A percentile compares a stretch with the other conserved stretches of the same genome.
Evolutionary conservation across 2,888 invertebrate species (phyloP).

Genomic region (Caenorhabditis macrosperma): DNA sequence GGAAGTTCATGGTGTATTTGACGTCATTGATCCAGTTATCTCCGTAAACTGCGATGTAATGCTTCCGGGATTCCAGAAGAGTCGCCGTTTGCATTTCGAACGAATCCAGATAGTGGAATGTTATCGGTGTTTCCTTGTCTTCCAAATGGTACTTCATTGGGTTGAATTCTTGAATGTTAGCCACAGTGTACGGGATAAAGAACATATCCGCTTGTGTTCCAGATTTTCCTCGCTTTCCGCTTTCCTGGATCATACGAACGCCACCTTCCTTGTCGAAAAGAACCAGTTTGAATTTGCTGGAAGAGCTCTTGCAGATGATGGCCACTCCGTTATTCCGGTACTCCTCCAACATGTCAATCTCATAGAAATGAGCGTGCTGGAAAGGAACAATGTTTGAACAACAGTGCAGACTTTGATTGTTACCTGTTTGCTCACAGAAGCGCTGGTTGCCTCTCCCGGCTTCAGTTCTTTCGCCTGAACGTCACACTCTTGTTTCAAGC

Average conservation of each 20-base stretch:
- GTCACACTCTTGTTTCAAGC: conserved; percentile 65
- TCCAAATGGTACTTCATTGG: conserved; percentile 79
- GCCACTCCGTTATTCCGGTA: conserved; percentile 75
- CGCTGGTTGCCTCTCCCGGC: conserved; percentile 70
- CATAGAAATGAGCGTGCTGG: conserved; percentile 79
- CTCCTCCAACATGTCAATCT: conserved; percentile 69
- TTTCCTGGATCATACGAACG: conserved; percentile 79
- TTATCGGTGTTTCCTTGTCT: conserved; percentile 79
- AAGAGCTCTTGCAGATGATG: conserved; percentile 77
- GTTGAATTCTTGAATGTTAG: conserved; percentile 78
- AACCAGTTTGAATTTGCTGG: conserved; percentile 80
- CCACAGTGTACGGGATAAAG: conserved; percentile 79
- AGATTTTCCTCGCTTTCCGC: conserved; percentile 74
- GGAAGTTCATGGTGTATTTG: conserved; percentile 75
- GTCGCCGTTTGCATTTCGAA: conserved; percentile 74
- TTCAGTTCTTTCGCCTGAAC: conserved; percentile 59
- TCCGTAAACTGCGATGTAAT: conserved; percentile 80
- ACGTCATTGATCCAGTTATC: conserved; percentile 80
- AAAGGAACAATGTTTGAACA: too few species aligned
- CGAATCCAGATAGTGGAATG: conserved; percentile 78
- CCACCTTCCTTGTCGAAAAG: conserved; percentile 80
- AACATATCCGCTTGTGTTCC: conserved; percentile 79
- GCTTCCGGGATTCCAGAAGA: conserved; percentile 75
- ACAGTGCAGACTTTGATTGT: too few species aligned
- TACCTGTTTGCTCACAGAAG: conserved; percentile 74